Conservation (phyloP, 2,888 invertebrate genomes). For the Troglohyphantes excavatus region DNA sequence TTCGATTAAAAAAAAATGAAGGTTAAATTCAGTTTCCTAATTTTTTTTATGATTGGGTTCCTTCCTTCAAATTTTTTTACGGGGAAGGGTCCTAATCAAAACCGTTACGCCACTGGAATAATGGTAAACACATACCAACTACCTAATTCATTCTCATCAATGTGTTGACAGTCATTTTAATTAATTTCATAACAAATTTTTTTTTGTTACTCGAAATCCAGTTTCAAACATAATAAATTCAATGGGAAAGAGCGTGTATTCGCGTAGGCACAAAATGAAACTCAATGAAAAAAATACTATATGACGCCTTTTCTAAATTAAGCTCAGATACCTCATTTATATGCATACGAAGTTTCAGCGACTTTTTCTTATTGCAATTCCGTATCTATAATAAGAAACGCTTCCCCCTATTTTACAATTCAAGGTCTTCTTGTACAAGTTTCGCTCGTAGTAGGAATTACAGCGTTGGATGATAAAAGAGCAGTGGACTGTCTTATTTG, state of each 20-base stretch:
- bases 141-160: too few species aligned
- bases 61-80: too few species aligned
- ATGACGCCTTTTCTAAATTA: constrained; percentile 3
- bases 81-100: too few species aligned
- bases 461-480: not conserved
- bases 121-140: too few species aligned
- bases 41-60: too few species aligned
- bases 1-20: too few species aligned
- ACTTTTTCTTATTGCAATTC: constrained; percentile 4
- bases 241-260: not conserved
- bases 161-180: too few species aligned
- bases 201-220: too few species aligned
- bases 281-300: not conserved
- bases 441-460: not conserved
- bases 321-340: not conserved
- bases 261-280: not conserved
- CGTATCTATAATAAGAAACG: constrained; percentile 9
- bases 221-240: not conserved
- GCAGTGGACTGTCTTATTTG: not conserved
- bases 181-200: too few species aligned
- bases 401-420: constrained; percentile 5
- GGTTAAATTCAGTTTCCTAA: too few species aligned
- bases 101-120: too few species aligned
- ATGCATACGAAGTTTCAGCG: not conserved
- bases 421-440: constrained; percentile 1